Evolutionary conservation across 2,113 vertebrate species (phyloP).

Genomic region (Baryphthengus martii): DNA sequence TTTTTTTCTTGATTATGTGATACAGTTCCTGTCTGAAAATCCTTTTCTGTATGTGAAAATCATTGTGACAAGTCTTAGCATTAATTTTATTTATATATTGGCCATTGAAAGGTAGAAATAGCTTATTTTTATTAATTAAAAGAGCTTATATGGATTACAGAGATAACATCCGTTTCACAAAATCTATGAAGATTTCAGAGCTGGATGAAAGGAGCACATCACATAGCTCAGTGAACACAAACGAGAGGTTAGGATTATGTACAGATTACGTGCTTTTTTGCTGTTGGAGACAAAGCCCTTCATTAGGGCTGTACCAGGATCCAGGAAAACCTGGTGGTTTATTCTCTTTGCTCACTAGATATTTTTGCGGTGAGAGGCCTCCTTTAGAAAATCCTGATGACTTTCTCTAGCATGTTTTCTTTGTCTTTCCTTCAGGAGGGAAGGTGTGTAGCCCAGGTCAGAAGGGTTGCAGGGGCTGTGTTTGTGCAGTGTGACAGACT

Average conservation of each 20-base stretch:
- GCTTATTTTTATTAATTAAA: neutral
- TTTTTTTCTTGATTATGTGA: neutral
- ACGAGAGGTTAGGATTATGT: neutral
- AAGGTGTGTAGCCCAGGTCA: neutral
- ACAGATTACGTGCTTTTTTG: neutral
- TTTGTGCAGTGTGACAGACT: neutral
- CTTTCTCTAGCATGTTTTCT: neutral
- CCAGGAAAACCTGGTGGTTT: neutral
- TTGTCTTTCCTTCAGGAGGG: neutral
- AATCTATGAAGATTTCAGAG: neutral
- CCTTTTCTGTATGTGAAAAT: neutral
- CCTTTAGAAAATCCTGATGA: neutral
- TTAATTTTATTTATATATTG: neutral
- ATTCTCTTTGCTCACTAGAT: neutral
- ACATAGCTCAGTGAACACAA: neutral
- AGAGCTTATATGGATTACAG: neutral
- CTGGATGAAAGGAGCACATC: neutral
- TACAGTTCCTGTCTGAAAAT: neutral
- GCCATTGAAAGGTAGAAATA: neutral
- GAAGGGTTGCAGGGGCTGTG: neutral
- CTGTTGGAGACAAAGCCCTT: slow-evolving; percentile 14
- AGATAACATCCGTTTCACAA: neutral
- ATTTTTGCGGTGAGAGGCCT: neutral
- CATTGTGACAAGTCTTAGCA: neutral
- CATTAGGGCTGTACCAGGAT: neutral